Conservation (phyloP, 2,888 invertebrate genomes). For the Tenodera sinensis region DNA sequence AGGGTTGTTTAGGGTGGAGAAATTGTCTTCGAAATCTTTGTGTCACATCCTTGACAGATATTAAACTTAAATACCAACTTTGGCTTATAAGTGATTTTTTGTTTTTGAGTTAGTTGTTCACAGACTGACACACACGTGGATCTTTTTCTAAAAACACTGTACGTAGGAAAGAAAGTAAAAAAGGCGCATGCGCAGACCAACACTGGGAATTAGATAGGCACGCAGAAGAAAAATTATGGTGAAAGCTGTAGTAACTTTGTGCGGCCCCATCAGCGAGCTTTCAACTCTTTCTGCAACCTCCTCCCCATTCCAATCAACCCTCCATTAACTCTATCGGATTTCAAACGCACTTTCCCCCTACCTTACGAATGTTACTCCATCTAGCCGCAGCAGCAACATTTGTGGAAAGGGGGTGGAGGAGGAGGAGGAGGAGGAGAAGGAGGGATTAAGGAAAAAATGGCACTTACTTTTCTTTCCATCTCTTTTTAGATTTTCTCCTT, state of each 20-base stretch:
- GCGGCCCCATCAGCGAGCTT: background rate
- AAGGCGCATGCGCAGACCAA: background rate
- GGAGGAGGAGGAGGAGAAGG: no score
- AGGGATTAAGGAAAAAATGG: conserved; percentile 10
- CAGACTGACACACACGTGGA: no score
- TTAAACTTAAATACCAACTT: no score
- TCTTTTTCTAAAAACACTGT: no score
- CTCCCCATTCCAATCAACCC: conserved; percentile 19
- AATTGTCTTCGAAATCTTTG: no score
- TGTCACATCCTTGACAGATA: no score
- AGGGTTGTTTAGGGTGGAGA: no score
- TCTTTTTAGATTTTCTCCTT: conserved; percentile 4
- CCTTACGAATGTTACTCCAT: background rate
- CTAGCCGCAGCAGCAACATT: conserved; percentile 5
- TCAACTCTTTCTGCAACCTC: conserved; percentile 7
- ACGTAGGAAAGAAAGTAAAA: no score
- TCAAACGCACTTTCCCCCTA: background rate
- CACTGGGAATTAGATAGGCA: no score
- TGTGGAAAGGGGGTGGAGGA: background rate
- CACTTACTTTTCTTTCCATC: conserved; percentile 8
- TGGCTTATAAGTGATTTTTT: no score
- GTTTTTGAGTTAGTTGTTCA: no score
- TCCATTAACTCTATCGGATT: conserved; percentile 26
- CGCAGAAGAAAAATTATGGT: background rate
- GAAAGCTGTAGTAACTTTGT: background rate